A percentile compares a stretch with the other conserved stretches of the same genome.
Conservation (phyloP, 2,797 vertebrate species). For the Vireo griseus region DNA sequence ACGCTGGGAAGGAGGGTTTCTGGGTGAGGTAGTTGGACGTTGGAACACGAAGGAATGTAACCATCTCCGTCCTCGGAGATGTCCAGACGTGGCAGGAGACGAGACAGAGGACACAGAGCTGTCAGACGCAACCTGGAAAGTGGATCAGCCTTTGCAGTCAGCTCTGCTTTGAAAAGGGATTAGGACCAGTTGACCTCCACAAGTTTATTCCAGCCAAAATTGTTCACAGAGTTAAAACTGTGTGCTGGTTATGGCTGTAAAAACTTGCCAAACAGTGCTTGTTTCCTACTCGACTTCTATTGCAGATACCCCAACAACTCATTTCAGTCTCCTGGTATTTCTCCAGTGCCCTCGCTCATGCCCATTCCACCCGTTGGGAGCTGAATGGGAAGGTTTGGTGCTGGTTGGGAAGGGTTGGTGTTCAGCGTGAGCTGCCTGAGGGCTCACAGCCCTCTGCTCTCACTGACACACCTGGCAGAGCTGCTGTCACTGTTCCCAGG, state of each 20-base stretch:
- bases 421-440: too few species aligned
- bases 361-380: accelerated
- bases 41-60: accelerated
- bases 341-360: accelerated
- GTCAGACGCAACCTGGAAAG: too few species aligned
- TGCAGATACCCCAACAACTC: neutral
- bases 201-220: neutral
- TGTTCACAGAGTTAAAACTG: neutral
- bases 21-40: accelerated
- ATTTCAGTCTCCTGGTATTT: accelerated
- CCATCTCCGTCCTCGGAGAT: neutral
- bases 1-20: neutral
- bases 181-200: neutral
- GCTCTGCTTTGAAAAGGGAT: neutral
- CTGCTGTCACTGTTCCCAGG: neutral
- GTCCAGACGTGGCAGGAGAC: accelerated
- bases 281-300: accelerated
- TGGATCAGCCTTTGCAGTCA: accelerated
- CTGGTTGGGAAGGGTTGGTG: neutral
- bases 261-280: neutral
- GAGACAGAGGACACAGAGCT: neutral
- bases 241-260: neutral
- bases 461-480: neutral
- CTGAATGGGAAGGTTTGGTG: neutral
- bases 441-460: neutral